Base-by-base conservation (phyloP, 2,797 vertebrate species). In the Lycodopsis pacificus region DNA sequence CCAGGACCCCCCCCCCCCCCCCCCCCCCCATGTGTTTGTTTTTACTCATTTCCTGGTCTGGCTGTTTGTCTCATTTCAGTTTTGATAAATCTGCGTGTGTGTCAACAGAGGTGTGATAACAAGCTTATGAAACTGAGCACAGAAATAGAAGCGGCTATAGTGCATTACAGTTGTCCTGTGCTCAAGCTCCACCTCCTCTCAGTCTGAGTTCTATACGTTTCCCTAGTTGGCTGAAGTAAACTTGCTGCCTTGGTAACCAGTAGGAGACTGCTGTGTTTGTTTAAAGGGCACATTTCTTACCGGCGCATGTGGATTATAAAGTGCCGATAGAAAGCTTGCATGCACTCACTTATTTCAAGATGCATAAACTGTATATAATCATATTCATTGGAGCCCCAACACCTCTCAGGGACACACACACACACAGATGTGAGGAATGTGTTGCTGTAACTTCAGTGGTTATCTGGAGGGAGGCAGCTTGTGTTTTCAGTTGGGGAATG, bases 401-500 rank as follows among this genome's bases (percentile, higher is more conserved):
- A 63, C 36, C 25, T 70, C 51, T 73, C 17, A 38, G 59, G 48
- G 36, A 20, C 46, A 49, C 54, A 10, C 30, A 38, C 19, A 80
- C 3, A 27, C 3, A 40, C 25, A 36, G 59, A 70, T 59, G 74
- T 48, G 49, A 87, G 87, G 86, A 91, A 93, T 91, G 91, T 42
- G 51, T 64, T 72, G 56, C 51, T 69, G 84, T 62, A 81, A 79
- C 72, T 78, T 86, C 83, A 73, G 80, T 86, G 79, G 61, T 85
- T 88, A 84, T 87, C 88, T 86, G 81, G 58, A 83, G 88, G 71
- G 83, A 81, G 76, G 56, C 77, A 66, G 82, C 89, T 80, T 92
- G 83, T 91, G 88, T 92, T 88, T 86, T 88, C 85, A 90, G 81
- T 77, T 44, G 80, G 84, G 85, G 84, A 89, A 93, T 89, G 89